A percentile compares a stretch with the other conserved stretches of the same genome.
phyloP scores from a whole-genome alignment of 2,113 vertebrate species.

The Gavia stellata region DNA sequence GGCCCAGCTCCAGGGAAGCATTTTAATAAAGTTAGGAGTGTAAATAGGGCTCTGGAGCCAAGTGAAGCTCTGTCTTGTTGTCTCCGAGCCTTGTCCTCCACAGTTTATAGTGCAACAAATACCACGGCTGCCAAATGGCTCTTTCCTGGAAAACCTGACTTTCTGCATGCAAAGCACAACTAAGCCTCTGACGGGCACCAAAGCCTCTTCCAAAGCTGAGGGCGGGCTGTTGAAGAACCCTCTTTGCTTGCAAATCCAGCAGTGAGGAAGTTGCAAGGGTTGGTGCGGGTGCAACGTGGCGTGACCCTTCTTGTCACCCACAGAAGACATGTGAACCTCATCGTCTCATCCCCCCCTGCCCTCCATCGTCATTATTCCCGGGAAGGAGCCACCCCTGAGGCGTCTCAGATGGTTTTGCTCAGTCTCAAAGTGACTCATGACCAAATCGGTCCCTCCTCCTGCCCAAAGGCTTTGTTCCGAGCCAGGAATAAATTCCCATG shows the following conservation, averaged over 20 bases:
- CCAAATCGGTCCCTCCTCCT: background rate
- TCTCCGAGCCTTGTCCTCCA: background rate
- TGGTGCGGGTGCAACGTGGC: accelerated
- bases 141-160: background rate
- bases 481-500: background rate
- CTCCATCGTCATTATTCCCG: accelerated
- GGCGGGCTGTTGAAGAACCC: accelerated
- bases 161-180: background rate
- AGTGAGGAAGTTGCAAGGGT: too few species aligned
- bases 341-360: background rate
- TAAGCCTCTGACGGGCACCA: background rate
- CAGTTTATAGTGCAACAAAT: background rate
- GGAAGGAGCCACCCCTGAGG: background rate
- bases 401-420: background rate
- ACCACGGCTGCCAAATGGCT: background rate
- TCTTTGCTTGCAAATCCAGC: background rate
- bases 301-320: background rate
- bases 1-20: background rate
- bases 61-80: background rate
- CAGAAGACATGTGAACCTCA: background rate
- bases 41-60: background rate
- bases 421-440: background rate
- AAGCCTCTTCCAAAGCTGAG: background rate
- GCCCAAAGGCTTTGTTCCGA: background rate
- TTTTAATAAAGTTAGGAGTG: background rate